Percentiles rank a stretch among this genome's conserved stretches.
Conservation (phyloP, 2,888 invertebrate species). For the Lasiommata megera region DNA sequence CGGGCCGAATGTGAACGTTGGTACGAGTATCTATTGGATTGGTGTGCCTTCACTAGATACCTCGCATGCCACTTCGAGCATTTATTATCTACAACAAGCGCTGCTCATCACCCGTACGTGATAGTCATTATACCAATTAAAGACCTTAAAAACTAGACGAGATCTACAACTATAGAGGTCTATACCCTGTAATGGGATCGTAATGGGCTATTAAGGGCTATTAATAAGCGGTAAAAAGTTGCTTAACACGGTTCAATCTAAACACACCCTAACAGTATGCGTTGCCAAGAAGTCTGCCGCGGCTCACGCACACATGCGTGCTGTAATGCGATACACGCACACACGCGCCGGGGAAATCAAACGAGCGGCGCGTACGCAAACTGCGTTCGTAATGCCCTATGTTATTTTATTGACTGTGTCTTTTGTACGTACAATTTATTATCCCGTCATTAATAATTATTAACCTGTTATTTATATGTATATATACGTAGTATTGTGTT, state of each 20-base stretch:
- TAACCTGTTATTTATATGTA: too few species aligned
- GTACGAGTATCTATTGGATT: conserved; percentile 8
- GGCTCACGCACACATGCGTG: conserved; percentile 45
- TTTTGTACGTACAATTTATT: neutral
- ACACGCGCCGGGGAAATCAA: conserved; percentile 54
- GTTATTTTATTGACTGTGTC: neutral
- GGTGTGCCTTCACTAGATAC: conserved; percentile 14
- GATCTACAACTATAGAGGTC: conserved; percentile 32
- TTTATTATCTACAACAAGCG: conserved; percentile 29
- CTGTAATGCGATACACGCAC: conserved; percentile 55
- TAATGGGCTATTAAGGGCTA: conserved; percentile 36
- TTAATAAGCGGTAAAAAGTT: conserved; percentile 38
- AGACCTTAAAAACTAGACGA: conserved; percentile 30
- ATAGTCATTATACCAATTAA: conserved; percentile 34
- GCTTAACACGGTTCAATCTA: conserved; percentile 33
- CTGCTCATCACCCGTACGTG: conserved; percentile 28
- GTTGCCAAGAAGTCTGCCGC: conserved; percentile 66
- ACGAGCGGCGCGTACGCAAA: conserved; percentile 35
- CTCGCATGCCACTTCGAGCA: conserved; percentile 21
- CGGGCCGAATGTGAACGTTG: conserved; percentile 27
- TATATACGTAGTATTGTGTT: too few species aligned
- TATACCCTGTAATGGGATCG: conserved; percentile 31
- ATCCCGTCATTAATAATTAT: too few species aligned
- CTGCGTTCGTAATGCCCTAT: conserved; percentile 30
- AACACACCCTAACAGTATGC: conserved; percentile 38